Evolutionary conservation across 2,888 invertebrate genomes (phyloP), one percentile per base, ranked within the genome.

Genomic region (Spisula subtruncata): DNA sequence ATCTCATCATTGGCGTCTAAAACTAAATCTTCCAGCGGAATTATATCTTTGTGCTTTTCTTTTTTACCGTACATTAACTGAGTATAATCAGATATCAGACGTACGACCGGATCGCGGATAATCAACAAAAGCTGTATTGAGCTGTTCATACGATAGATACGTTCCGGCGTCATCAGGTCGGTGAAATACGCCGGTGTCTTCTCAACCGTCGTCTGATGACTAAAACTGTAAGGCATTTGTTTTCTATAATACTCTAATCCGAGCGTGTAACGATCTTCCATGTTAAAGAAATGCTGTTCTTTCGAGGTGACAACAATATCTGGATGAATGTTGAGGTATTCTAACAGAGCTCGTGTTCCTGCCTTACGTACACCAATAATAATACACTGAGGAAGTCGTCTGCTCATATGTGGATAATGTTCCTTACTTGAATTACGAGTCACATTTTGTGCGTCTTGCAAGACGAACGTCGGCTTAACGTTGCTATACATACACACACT

Each of bases 151-250:
- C 98, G 98, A 94, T 98, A 97, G 83, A 99, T 98, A 92, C 99
- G 97, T 97, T 98, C 98, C 14, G 99, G 99, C 48, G 98, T 99
- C 97, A 98, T 98, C 12, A 98, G 98, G 89, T 98, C 98, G 66
- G 99, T 98, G 97, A 99, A 99, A 97, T 99, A 99, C 95, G 99
- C 99, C 14, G 99, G 99, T 94, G 99, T 99, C 97, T 99, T 99
- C 97, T 99, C 99, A 95, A 99, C 98, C 88, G 99, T 99, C 93
- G 99, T 98, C 97, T 99, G 99, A 66, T 98, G 98, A 92, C 98
- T 98, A 97, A 98, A 98, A 0, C 99, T 98, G 95, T 98, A 98
- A 14, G 99, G 99, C 99, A 99, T 99, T 96, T 98, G 98, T 83
- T 94, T 94, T 16, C 95, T 89, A 87, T 99, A 99, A 99, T 99